A percentile compares a stretch with the other conserved stretches of the same genome.
Conservation (phyloP, 2,888 invertebrate species). For the Trachelus iudaicus region DNA sequence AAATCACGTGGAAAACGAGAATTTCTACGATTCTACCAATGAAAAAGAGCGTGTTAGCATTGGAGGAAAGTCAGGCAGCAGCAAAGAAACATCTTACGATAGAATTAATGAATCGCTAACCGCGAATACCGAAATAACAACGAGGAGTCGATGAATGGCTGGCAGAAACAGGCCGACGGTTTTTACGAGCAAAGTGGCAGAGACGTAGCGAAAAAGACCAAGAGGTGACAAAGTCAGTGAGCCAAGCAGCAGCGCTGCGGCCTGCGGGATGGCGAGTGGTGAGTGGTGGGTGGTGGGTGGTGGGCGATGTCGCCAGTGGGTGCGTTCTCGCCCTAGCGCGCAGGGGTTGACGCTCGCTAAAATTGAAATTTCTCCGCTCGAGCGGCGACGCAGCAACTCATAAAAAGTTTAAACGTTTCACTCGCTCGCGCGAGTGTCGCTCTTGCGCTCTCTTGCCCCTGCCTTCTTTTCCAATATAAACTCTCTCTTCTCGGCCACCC, state of each 20-base stretch:
- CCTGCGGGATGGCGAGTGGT: slow-evolving; percentile 4
- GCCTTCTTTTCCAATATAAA: slow-evolving; percentile 52
- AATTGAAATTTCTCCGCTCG: slow-evolving; percentile 65
- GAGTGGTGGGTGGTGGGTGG: not conserved
- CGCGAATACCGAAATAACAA: no score
- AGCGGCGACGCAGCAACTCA: slow-evolving; percentile 64
- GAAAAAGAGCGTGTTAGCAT: no score
- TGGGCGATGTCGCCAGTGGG: slow-evolving; percentile 8
- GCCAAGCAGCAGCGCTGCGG: not conserved
- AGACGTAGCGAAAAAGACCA: not conserved
- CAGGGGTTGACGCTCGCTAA: slow-evolving; percentile 45
- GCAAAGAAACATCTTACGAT: no score
- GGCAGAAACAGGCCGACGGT: no score
- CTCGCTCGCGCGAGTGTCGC: slow-evolving; percentile 50
- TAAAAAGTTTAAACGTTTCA: slow-evolving; percentile 65
- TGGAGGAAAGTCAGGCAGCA: no score
- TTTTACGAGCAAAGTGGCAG: no score
- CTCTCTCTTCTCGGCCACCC: slow-evolving; percentile 34
- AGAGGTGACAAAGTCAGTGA: not conserved
- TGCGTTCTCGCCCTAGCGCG: slow-evolving; percentile 13
- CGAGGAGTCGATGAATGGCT: no score
- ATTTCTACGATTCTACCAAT: no score
- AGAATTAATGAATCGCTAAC: no score
- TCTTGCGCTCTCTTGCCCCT: slow-evolving; percentile 36
- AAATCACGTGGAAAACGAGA: no score